Base-by-base conservation (phyloP, 2,113 vertebrate species). In the Acinonyx jubatus region DNA sequence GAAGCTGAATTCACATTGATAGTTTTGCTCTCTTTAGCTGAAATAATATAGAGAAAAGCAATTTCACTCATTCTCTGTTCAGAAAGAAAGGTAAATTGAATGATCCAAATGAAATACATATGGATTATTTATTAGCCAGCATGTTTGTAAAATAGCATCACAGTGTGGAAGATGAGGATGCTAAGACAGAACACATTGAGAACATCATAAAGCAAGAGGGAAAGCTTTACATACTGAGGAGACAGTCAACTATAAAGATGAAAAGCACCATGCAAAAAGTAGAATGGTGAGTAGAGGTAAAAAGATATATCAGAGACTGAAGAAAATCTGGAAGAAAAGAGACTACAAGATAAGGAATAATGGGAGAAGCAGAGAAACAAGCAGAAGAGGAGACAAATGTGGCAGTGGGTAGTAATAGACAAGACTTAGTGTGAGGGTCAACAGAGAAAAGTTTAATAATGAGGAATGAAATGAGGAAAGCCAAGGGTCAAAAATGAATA, bases 1-100 rank as follows among this genome's bases (percentile, higher is more conserved):
- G 33, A 86, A 95, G 94, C n/a, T 27, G 95, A 76, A 55, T 95
- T 96, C 57, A 92, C 83, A 94, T 87, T 96, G 87, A 11, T 29
- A 79, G 38, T 69, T 97, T 50, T n/a, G 9, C 14, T 71, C 80
- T 97, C 96, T 94, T 73, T 80, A 61, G 74, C 97, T 98, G 94
- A 97, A 98, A 97, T 65, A 88, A 96, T 63, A 89, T 66, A 85
- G 9, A 92, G 27, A 95, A 92, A 95, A 95, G 48, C 55, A 76
- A 86, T 83, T 23, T 95, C 36, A 93, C 63, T 16, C 27, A 50
- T 57, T 94, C 29, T 92, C 78, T 91, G 36, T 52, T 91, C n/a
- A 41, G 45, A 48, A 87, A 79, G 41, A 79, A 78, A 87, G 73
- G 13, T n/a, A 93, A 84, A 78, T 8, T 81, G 83, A 48, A 87